phyloP scores from a whole-genome alignment of 2,113 vertebrate species.

The Boulengeromyrus knoepffleri region DNA sequence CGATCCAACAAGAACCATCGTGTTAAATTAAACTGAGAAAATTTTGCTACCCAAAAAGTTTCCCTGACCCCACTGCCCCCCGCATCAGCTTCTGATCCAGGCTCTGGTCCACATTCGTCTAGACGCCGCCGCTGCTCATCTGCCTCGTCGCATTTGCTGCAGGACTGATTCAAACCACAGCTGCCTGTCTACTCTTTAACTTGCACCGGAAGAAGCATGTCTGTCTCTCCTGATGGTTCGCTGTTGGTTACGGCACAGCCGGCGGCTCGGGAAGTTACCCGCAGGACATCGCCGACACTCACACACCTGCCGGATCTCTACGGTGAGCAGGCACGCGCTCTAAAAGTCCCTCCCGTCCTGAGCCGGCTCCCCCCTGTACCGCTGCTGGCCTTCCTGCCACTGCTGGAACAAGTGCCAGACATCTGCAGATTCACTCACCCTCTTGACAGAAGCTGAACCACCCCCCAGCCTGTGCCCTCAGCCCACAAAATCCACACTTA shows the following conservation, averaged over 20 bases:
- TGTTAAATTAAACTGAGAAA: background rate
- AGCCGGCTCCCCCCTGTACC: background rate
- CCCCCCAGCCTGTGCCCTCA: background rate
- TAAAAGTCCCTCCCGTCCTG: background rate
- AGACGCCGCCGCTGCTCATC: background rate
- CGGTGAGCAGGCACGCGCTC: background rate
- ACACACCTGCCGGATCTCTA: background rate
- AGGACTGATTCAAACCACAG: background rate
- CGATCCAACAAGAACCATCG: background rate
- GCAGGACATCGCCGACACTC: background rate
- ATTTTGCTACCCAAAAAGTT: background rate
- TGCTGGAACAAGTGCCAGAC: background rate
- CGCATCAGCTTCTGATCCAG: background rate
- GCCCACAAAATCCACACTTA: background rate
- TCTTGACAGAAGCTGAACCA: background rate
- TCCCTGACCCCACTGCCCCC: background rate
- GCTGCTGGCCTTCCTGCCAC: background rate
- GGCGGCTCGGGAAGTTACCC: background rate
- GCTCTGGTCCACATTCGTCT: background rate
- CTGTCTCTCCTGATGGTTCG: background rate
- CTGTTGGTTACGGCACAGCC: background rate
- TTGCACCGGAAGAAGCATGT: background rate
- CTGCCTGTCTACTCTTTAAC: background rate
- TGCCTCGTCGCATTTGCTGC: background rate
- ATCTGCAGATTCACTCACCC: background rate